Evolutionary conservation across 2,797 vertebrate species (phyloP), one percentile per base, ranked within the genome.

Genomic region (Betta splendens): DNA sequence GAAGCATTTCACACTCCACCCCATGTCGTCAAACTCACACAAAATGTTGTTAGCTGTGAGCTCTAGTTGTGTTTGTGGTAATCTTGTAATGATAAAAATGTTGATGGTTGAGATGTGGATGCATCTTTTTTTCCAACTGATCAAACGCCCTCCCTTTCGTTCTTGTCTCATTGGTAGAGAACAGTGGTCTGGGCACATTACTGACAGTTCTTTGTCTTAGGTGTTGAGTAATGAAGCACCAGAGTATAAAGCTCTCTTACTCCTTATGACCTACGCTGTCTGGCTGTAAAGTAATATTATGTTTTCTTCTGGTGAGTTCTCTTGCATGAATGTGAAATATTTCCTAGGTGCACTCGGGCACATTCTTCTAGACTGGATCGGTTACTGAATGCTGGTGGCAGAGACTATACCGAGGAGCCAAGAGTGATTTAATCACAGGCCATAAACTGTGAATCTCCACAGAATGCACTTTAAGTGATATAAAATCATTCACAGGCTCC

Each of bases 31-130:
- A n/a, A 33, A 52, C 11, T 36, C 20, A 16, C 5, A 9, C 33
- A 6, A 44, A 16, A 44, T 12, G 2, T 33, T 12, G 13, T 5
- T 37, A 35, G 9, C 42, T 33, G 13, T 3, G 40, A 47, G 55
- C 68, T 67, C 59, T 22, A 46, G 59, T 35, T 44, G 21, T 47
- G 15, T 48, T 20, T 13, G 8, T 7, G 3, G 43, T 4, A 13
- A 40, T 60, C 49, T 12, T 40, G 57, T 17, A 44, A 77, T 21
- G 23, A 28, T 38, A 74, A 72, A 87, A 32, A 13, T 31, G 31
- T 80, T 61, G 80, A 79, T 36, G 15, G 84, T 54, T 72, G 25
- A 72, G 53, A 69, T 76, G 31, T 50, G 35, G 46, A 40, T 51
- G 71, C 53, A 61, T 55, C 44, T 21, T 17, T 13, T 58, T 11